phyloP scores from a whole-genome alignment of 2,113 vertebrate genomes.

The Mus pahari region DNA sequence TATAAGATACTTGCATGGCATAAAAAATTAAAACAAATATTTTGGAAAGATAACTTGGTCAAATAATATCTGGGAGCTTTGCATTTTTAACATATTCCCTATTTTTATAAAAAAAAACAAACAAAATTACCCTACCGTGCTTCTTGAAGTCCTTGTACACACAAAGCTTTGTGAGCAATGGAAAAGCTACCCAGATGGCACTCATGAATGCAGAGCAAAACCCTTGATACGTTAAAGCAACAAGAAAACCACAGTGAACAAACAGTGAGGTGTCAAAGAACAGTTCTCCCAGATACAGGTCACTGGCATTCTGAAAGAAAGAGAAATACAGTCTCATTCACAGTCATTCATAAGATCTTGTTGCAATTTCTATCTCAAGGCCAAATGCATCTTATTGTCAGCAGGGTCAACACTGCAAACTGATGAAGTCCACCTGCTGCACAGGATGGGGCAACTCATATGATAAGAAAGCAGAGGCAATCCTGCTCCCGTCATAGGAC shows the following conservation, averaged over 20 bases:
- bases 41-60: slow-evolving; percentile 1
- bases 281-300: slow-evolving; percentile 91
- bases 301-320: slow-evolving; percentile 88
- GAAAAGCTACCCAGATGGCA: slow-evolving; percentile 94
- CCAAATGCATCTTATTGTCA: neutral
- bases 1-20: neutral
- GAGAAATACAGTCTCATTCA: slow-evolving; percentile 16
- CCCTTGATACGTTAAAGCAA: slow-evolving; percentile 90
- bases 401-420: neutral
- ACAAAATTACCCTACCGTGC: slow-evolving; percentile 87
- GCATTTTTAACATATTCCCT: slow-evolving; percentile 20
- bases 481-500: neutral
- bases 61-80: neutral
- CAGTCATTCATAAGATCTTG: neutral
- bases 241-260: slow-evolving; percentile 91
- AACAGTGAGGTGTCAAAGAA: slow-evolving; percentile 94
- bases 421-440: neutral
- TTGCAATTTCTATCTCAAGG: neutral
- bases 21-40: slow-evolving; percentile 4
- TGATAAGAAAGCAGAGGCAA: neutral
- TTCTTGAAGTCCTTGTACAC: slow-evolving; percentile 90
- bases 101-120: slow-evolving; percentile 21
- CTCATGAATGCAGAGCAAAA: slow-evolving; percentile 95
- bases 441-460: neutral
- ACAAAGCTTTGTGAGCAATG: slow-evolving; percentile 91